Evolutionary conservation across 2,113 vertebrate genomes (phyloP).

Genomic region (Malurus cyaneus): DNA sequence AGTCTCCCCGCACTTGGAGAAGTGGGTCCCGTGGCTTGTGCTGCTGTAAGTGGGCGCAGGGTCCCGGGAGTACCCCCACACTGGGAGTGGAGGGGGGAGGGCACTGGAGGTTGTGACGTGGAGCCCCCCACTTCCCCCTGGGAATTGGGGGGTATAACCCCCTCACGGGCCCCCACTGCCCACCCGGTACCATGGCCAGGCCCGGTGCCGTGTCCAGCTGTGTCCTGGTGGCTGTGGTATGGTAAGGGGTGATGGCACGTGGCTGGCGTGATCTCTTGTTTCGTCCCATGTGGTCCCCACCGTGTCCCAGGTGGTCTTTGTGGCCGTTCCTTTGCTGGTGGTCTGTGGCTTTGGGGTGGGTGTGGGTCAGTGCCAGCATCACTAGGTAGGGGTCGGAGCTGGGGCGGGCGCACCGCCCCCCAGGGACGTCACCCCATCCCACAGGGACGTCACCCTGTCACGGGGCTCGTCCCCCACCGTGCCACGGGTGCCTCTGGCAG

Average conservation of each 20-base stretch:
- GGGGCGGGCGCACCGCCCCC: neutral
- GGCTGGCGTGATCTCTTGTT: neutral
- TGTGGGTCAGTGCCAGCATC: neutral
- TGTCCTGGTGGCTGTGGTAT: accelerated
- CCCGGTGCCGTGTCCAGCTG: neutral
- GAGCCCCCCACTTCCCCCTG: neutral
- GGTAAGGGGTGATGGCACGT: accelerated
- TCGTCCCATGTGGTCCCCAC: neutral
- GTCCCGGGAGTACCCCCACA: neutral
- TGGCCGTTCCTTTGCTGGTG: neutral
- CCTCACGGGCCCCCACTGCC: accelerated
- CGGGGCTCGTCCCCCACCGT: neutral
- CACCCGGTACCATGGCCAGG: accelerated
- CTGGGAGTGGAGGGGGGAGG: too few relatives aligned
- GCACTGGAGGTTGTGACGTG: neutral
- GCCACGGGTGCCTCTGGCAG: neutral
- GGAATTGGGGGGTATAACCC: accelerated
- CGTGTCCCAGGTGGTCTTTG: neutral
- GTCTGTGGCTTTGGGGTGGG: neutral
- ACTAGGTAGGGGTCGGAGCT: neutral
- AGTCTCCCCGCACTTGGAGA: too few relatives aligned
- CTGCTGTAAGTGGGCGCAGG: accelerated
- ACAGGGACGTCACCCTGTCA: neutral
- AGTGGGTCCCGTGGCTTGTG: neutral
- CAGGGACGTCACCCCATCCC: neutral